Evolutionary conservation across 2,113 vertebrate genomes (phyloP).

Genomic region (Alosa alosa): DNA sequence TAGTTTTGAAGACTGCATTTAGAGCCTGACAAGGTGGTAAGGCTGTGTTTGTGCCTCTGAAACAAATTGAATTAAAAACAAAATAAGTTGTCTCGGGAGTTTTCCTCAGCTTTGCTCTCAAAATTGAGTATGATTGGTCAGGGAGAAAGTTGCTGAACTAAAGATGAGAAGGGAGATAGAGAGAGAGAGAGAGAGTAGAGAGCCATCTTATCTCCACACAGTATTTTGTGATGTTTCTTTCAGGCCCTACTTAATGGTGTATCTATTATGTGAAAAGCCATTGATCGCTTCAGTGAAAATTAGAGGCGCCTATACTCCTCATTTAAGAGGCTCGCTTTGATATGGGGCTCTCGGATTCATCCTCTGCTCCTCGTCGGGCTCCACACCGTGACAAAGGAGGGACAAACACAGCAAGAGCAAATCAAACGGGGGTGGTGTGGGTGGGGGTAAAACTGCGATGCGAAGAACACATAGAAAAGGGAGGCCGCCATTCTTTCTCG

Average conservation of each 20-base stretch:
- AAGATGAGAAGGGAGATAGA: background rate
- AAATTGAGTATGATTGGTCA: too few relatives aligned
- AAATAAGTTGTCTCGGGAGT: background rate
- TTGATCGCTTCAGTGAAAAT: conserved; percentile 35
- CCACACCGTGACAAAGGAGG: conserved; percentile 17
- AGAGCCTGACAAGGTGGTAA: background rate
- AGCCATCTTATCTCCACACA: conserved; percentile 35
- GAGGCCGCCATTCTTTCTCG: conserved; percentile 73
- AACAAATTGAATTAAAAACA: background rate
- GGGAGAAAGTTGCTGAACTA: background rate
- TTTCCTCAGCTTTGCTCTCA: background rate
- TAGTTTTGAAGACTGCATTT: background rate
- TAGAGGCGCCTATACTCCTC: conserved; percentile 32
- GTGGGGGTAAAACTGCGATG: background rate
- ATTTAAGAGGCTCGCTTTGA: conserved; percentile 35
- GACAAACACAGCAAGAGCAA: background rate
- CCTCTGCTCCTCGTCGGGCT: conserved; percentile 17
- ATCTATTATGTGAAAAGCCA: conserved; percentile 36
- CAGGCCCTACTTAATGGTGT: background rate
- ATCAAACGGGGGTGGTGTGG: background rate
- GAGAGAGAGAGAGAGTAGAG: conserved; percentile 15
- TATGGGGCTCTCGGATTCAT: background rate
- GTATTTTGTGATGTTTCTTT: background rate
- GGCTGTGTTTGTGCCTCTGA: background rate
- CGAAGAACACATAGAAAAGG: background rate